Percentiles rank a stretch among this genome's conserved stretches.
Conservation (phyloP, 2,888 invertebrate genomes). For the Acrocera orbiculus region DNA sequence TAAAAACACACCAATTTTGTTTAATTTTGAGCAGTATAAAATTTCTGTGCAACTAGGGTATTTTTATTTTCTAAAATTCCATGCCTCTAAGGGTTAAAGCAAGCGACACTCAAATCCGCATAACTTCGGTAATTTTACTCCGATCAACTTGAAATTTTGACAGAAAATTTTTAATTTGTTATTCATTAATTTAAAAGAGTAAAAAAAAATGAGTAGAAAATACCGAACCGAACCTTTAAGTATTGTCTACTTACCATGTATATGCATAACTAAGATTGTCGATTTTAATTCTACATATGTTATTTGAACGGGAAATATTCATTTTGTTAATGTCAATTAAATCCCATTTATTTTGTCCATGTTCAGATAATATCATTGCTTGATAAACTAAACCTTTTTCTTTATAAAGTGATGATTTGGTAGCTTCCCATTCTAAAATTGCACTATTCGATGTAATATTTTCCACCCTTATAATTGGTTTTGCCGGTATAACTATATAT, state of each 20-base stretch:
- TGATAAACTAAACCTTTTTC: constrained; percentile 20
- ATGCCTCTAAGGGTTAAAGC: too few relatives aligned
- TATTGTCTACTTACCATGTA: constrained; percentile 6
- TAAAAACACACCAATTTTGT: too few relatives aligned
- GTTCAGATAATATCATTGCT: constrained; percentile 1
- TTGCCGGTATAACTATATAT: constrained; percentile 18
- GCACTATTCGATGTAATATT: constrained; percentile 19
- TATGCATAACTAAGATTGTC: constrained; percentile 4
- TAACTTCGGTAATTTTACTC: too few relatives aligned
- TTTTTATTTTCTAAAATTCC: too few relatives aligned
- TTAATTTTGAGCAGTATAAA: too few relatives aligned
- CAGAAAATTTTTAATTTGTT: too few relatives aligned
- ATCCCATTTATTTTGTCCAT: constrained; percentile 1
- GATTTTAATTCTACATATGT: background rate
- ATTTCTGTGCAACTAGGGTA: too few relatives aligned
- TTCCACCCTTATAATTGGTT: constrained; percentile 18
- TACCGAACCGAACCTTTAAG: too few relatives aligned
- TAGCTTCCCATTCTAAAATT: constrained; percentile 17
- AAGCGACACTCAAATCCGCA: too few relatives aligned
- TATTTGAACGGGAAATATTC: background rate
- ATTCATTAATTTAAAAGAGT: too few relatives aligned
- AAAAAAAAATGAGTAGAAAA: too few relatives aligned
- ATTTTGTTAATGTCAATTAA: constrained; percentile 1
- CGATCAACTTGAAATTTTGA: too few relatives aligned
- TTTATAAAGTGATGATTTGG: background rate